Conservation (phyloP, 2,888 invertebrate genomes). For the Cheilosia vernalis region DNA sequence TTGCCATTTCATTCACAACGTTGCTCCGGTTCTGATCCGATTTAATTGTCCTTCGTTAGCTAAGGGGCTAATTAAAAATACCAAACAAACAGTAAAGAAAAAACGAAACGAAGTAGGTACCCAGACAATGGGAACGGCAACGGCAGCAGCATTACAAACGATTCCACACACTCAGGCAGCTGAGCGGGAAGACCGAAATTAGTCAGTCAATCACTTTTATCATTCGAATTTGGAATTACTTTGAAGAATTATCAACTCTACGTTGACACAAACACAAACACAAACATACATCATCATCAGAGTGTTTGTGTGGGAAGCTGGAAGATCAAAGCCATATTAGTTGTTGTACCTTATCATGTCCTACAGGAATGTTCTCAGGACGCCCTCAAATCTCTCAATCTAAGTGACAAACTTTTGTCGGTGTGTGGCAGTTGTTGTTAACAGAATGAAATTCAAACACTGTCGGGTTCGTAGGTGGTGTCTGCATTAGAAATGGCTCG, state of each 20-base stretch:
- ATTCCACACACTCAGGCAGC: background rate
- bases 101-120: background rate
- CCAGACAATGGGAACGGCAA: background rate
- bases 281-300: background rate
- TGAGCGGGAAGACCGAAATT: constrained; percentile 11
- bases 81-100: constrained; percentile 22
- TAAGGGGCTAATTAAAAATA: constrained; percentile 69
- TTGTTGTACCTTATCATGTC: constrained; percentile 40
- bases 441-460: constrained; percentile 51
- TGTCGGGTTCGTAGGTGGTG: constrained; percentile 5
- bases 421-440: constrained; percentile 53
- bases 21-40: constrained; percentile 63
- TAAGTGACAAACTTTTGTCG: constrained; percentile 30
- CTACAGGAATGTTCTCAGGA: constrained; percentile 31
- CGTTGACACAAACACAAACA: constrained; percentile 62
- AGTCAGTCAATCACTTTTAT: constrained; percentile 58
- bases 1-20: constrained; percentile 67
- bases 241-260: constrained; percentile 66
- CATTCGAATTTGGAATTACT: constrained; percentile 64
- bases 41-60: constrained; percentile 73
- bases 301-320: constrained; percentile 1
- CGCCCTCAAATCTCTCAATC: constrained; percentile 54
- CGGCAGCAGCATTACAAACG: background rate
- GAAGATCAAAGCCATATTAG: constrained; percentile 54
- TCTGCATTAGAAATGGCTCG: constrained; percentile 39